A percentile compares a stretch with the other conserved stretches of the same genome.
These are phyloP conservation scores for Cataglyphis livida DNA, from an alignment of 2,888 invertebrate species.

Conservation along the genomic window DNA sequence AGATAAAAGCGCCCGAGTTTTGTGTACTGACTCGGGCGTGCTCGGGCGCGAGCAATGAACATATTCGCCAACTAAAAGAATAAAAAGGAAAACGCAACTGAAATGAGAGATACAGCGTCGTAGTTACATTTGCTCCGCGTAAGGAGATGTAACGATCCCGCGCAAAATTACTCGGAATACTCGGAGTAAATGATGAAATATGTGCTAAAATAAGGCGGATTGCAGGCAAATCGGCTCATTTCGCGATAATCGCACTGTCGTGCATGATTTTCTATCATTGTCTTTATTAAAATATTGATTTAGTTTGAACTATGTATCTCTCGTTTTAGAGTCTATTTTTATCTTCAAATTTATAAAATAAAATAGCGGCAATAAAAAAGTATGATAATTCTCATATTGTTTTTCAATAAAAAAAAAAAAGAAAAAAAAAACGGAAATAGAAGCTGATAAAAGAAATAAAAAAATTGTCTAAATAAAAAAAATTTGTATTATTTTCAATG, in stretches of 20 bases:
- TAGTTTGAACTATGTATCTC: background rate
- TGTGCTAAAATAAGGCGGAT: no score
- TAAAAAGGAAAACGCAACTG: background rate
- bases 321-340: background rate
- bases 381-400: background rate
- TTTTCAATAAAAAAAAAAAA: background rate
- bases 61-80: background rate
- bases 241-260: background rate
- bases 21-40: constrained; percentile 22
- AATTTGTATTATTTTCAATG: background rate
- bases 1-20: constrained; percentile 44
- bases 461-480: background rate
- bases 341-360: background rate
- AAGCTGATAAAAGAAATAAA: background rate
- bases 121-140: constrained; percentile 9
- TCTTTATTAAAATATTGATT: background rate
- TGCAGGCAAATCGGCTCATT: background rate
- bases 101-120: constrained; percentile 29
- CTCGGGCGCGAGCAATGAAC: constrained; percentile 21
- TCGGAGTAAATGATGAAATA: background rate
- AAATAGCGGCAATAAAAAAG: background rate
- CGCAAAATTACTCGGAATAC: constrained; percentile 12
- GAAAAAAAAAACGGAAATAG: background rate
- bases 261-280: background rate
- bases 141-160: constrained; percentile 21